These are phyloP conservation scores for Anabacerthia variegaticeps DNA, from an alignment of 2,797 vertebrate genomes.

Conservation along the genomic window DNA sequence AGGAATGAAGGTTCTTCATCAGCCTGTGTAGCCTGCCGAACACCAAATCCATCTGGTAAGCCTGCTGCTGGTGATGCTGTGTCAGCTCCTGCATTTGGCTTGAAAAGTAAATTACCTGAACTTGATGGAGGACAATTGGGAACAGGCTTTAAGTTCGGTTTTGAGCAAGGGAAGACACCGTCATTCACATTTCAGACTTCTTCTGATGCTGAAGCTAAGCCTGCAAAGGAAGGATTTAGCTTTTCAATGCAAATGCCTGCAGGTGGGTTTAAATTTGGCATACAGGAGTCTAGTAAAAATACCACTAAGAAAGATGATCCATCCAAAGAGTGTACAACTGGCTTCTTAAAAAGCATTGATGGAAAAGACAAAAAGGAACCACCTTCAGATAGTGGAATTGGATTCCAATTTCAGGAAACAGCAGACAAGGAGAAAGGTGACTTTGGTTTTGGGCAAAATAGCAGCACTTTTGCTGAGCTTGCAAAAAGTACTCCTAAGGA, in stretches of 20 bases:
- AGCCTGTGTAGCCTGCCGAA: conserved; percentile 82
- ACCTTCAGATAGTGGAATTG: background rate
- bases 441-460: conserved; percentile 80
- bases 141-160: conserved; percentile 89
- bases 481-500: conserved; percentile 79
- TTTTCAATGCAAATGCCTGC: conserved; percentile 81
- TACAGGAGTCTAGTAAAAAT: conserved; percentile 80
- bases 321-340: conserved; percentile 68
- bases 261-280: conserved; percentile 89
- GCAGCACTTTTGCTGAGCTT: conserved; percentile 87
- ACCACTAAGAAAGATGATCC: conserved; percentile 29
- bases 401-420: conserved; percentile 40
- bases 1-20: conserved; percentile 79
- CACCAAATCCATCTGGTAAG: conserved; percentile 80
- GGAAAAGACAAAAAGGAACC: conserved; percentile 81
- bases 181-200: conserved; percentile 84
- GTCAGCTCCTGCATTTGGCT: conserved; percentile 48
- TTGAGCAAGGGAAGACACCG: conserved; percentile 76
- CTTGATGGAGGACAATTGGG: conserved; percentile 73
- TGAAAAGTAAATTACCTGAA: conserved; percentile 70
- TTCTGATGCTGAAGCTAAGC: conserved; percentile 70
- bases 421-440: conserved; percentile 47
- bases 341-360: conserved; percentile 79
- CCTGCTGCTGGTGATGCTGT: background rate
- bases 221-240: conserved; percentile 81